A percentile compares a stretch with the other conserved stretches of the same genome.
Conservation (phyloP, 2,797 vertebrate species). For the Sphenopsis melanotis region DNA sequence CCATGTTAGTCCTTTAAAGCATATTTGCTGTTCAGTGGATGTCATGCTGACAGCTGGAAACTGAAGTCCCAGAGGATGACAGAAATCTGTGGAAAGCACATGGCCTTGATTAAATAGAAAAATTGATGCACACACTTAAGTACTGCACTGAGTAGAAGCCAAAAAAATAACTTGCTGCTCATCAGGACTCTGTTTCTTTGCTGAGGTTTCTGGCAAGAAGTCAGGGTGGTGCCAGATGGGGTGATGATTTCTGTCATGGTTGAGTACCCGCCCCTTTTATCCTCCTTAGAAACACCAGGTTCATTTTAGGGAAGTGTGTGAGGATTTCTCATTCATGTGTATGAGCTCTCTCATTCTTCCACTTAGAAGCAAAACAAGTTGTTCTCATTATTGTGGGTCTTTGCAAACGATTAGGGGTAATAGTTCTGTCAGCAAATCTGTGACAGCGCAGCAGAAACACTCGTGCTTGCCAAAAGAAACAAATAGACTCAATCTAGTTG, state of each 20-base stretch:
- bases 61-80: background rate
- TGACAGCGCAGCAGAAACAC: background rate
- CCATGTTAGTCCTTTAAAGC: background rate
- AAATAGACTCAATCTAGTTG: background rate
- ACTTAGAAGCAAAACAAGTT: background rate
- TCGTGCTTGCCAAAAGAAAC: background rate
- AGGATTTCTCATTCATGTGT: background rate
- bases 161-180: background rate
- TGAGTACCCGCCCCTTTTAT: background rate
- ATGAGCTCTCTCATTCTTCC: background rate
- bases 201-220: background rate
- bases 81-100: background rate
- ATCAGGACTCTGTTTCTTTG: background rate
- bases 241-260: background rate
- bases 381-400: background rate
- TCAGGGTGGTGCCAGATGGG: background rate
- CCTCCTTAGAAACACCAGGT: background rate
- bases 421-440: slow-evolving; percentile 8
- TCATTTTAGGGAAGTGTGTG: background rate
- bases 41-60: background rate
- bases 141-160: background rate
- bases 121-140: background rate
- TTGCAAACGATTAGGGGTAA: background rate
- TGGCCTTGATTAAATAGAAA: slow-evolving; percentile 23
- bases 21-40: background rate